These are phyloP conservation scores for Sinocyclocheilus grahami DNA, from an alignment of 2,113 vertebrate species.

Conservation along the genomic window DNA sequence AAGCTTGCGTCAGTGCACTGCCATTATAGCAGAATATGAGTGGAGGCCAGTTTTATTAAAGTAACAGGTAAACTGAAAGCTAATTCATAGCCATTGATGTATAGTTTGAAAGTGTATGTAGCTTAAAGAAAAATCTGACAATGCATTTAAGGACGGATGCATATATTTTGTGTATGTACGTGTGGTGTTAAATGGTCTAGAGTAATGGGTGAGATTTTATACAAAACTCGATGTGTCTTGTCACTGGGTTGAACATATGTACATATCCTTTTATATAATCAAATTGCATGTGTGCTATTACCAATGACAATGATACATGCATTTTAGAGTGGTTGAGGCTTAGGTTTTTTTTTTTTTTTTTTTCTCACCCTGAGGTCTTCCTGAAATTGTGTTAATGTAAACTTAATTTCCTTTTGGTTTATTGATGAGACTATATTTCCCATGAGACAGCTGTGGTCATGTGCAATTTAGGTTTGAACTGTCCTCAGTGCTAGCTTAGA, in stretches of 20 bases:
- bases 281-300: conserved; percentile 74
- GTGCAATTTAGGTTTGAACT: not conserved
- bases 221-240: conserved; percentile 51
- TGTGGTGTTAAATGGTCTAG: conserved; percentile 33
- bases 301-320: conserved; percentile 69
- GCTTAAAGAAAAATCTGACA: not conserved
- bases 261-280: conserved; percentile 69
- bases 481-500: not conserved
- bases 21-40: conserved; percentile 20
- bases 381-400: conserved; percentile 36
- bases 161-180: not conserved
- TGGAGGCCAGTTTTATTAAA: not conserved
- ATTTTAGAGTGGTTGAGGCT: conserved; percentile 69
- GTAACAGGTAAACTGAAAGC: not conserved
- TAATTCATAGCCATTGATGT: conserved; percentile 3
- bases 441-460: not conserved
- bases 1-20: conserved; percentile 24
- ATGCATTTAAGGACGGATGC: conserved; percentile 2
- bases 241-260: conserved; percentile 67
- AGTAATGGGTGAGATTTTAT: conserved; percentile 33
- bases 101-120: conserved; percentile 29
- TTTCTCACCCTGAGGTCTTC: conserved; percentile 56
- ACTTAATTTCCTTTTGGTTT: conserved; percentile 25
- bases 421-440: conserved; percentile 32
- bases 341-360: conserved; percentile 52